Percentiles rank a stretch among this genome's conserved stretches.
phyloP scores from a whole-genome alignment of 2,797 vertebrate genomes.

The Trachurus trachurus region DNA sequence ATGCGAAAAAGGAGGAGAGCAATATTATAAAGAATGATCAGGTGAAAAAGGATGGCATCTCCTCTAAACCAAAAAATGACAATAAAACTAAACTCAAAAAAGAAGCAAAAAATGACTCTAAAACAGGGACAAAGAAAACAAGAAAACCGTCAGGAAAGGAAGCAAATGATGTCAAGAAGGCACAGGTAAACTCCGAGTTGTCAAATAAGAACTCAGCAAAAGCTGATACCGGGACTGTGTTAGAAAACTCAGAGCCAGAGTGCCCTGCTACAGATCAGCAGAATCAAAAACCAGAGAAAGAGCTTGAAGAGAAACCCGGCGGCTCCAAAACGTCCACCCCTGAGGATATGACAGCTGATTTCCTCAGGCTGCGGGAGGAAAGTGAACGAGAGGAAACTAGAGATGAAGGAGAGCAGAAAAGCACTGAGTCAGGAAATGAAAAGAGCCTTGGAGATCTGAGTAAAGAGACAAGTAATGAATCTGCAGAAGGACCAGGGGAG shows the following conservation, averaged over 20 bases:
- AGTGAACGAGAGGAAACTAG: constrained; percentile 43
- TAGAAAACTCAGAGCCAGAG: constrained; percentile 58
- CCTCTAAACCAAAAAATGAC: constrained; percentile 83
- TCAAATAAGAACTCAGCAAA: constrained; percentile 70
- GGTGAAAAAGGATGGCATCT: constrained; percentile 72
- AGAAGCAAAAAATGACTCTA: constrained; percentile 85
- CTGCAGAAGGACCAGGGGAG: constrained; percentile 18
- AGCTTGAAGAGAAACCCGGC: constrained; percentile 47
- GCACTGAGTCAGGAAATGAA: constrained; percentile 48
- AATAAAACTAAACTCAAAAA: constrained; percentile 81
- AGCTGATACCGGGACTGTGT: constrained; percentile 60
- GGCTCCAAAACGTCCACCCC: constrained; percentile 85
- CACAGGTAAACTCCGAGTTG: constrained; percentile 34
- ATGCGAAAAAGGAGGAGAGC: constrained; percentile 82
- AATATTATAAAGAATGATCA: constrained; percentile 63
- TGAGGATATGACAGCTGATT: constrained; percentile 84
- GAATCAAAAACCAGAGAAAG: constrained; percentile 61
- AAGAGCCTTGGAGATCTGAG: constrained; percentile 28
- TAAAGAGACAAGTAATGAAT: constrained; percentile 26
- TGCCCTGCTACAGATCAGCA: constrained; percentile 57
- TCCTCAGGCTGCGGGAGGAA: constrained; percentile 73
- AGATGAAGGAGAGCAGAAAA: constrained; percentile 44
- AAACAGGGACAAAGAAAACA: constrained; percentile 74
- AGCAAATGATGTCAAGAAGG: constrained; percentile 70
- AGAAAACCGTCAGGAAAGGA: constrained; percentile 72